Conservation (phyloP, 2,888 invertebrate genomes). For the Rapana venosa region DNA sequence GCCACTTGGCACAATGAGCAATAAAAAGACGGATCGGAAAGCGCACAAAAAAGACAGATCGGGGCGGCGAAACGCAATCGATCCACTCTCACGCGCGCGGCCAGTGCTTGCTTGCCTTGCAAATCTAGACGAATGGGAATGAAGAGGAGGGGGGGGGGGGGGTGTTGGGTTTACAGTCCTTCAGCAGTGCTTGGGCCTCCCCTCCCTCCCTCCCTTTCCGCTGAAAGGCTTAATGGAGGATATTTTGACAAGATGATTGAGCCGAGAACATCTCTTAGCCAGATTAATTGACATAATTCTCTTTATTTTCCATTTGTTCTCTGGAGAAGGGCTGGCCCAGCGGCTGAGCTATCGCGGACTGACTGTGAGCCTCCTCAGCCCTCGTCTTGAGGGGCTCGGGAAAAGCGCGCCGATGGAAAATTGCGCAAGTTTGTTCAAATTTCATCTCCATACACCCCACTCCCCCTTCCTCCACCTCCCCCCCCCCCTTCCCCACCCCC, state of each 20-base stretch:
- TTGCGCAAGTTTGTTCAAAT: conserved; percentile 39
- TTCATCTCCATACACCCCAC: not conserved
- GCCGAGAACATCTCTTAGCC: conserved; percentile 38
- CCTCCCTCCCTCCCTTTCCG: too few species aligned
- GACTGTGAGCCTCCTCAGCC: conserved; percentile 17
- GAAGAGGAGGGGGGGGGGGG: not conserved
- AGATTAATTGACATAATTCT: conserved; percentile 39
- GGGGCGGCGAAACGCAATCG: conserved; percentile 35
- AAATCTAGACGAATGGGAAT: conserved; percentile 41
- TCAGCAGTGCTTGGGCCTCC: not conserved
- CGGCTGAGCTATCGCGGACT: conserved; percentile 22
- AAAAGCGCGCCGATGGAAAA: not conserved
- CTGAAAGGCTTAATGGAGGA: conserved; percentile 35
- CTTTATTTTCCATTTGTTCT: conserved; percentile 40
- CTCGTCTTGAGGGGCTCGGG: not conserved
- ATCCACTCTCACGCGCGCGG: not conserved
- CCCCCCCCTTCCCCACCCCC: not conserved
- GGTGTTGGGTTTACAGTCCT: conserved; percentile 33
- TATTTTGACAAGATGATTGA: conserved; percentile 45
- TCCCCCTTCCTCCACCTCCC: not conserved
- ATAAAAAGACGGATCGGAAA: conserved; percentile 41
- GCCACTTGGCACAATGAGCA: conserved; percentile 42
- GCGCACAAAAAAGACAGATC: conserved; percentile 41
- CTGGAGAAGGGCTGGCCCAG: not conserved
- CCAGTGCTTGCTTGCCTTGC: conserved; percentile 31